Base-by-base conservation (phyloP, 1,140 invertebrate species). In the Vollenhovia emeryi region DNA sequence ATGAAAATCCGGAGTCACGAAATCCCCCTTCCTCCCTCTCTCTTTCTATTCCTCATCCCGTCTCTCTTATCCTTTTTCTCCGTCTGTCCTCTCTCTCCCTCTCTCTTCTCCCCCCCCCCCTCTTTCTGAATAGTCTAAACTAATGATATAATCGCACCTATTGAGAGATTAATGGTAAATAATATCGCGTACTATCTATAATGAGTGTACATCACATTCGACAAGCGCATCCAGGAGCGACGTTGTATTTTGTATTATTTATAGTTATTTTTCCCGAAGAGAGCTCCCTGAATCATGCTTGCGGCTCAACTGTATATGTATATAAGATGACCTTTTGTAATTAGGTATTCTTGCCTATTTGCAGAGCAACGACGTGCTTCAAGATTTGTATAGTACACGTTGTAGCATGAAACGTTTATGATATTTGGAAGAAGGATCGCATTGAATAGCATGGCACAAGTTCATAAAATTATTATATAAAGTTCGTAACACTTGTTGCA, bases 1-100 rank as follows among this genome's bases (percentile, higher is more conserved):
- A 93, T 93, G 89, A 92, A 92, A 91, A 93, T 93, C 92, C 92
- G 85, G 69, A 92, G 64, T 87, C 78, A 86, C 89, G 64, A 90
- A 90, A 84, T 71, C 78, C 43, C 43, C 18, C 24, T 74, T 59
- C 36, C 15, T 48, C 85, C 80, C 73, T 90, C 48, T 80, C 21
- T 55, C 5, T 52, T 45, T 74, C 43, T 50, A 18, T n/a, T n/a
- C 24, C 33, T 13, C n/a, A n/a, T 21, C 3, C n/a, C 55, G 36
- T 13, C n/a, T 50, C 0, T 24, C 4, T 40, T 66, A 21, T n/a
- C 36, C 9, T 4, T 18, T 66, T 66, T 66, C 62, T 43, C 18
- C 4, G n/a, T 52, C n/a, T 52, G 11, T 43, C 6, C 11, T 71
- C 3, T 52, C 43, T 52, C 3, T 0, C 33, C 33, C 18, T 33